Evolutionary conservation across 2,888 invertebrate species (phyloP), one percentile per base, ranked within the genome.

Genomic region (Plebejus anna): DNA sequence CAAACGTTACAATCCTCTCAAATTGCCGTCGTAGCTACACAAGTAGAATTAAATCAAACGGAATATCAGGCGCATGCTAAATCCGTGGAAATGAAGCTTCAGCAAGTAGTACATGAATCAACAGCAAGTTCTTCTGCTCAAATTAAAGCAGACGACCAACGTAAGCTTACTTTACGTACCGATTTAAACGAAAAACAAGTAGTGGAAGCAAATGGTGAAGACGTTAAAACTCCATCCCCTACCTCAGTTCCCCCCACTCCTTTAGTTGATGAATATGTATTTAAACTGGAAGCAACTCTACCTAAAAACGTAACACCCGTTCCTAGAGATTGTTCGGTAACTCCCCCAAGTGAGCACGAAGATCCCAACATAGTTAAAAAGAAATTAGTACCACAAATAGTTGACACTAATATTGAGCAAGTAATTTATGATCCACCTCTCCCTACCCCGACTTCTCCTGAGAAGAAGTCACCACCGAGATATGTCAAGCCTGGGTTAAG

Each of bases 181-280:
- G 57, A 76, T 73, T 61, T 77, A 86, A 77, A 77, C 75, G 4
- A 83, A 80, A 22, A 66, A 36, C 47, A 73, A 32, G 51, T 16
- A 9, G 51, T 47, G 47, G 32, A 38, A 76, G 83, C 84, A 77
- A 77, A 84, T 32, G 75, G 76, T 36, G 76, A 77, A 77, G 79
- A 79, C 28, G 61, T 71, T 13, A 51, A 77, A 42, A 80, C 79
- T 55, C 79, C 80, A 0, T 89, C 88, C 0, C 90, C 92, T 0
- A 82, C 88, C 1, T 86, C 85, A 0, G 80, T 85, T 0, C 92
- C 91, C 2, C 89, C 90, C 0, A 92, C 92, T 1, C 94, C 94
- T 16, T 76, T 93, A 66, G 90, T 88, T 1, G 93, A 94, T 70
- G 92, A 92, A 84, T 94, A 94, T 76, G 80, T 94, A 0, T 94